Conservation (phyloP, 1,140 invertebrate genomes). For the Drosophila sproati region DNA sequence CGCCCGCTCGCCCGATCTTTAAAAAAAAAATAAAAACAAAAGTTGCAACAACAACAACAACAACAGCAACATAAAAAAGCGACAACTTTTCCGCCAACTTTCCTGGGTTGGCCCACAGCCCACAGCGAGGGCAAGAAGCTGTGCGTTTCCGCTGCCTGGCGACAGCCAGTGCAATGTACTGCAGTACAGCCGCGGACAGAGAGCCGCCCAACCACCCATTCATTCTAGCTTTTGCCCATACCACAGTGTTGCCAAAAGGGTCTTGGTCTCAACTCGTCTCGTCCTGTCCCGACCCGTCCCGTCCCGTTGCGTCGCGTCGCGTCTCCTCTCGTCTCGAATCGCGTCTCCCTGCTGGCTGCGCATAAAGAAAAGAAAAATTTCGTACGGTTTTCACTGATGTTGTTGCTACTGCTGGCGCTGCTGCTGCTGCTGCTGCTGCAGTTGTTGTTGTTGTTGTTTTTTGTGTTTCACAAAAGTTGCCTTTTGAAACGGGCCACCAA, state of each 20-base stretch:
- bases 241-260: constrained; percentile 57
- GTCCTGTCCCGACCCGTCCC: constrained; percentile 8
- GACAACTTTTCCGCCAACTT: constrained; percentile 76
- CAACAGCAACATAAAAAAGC: constrained; percentile 17
- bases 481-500: constrained; percentile 69
- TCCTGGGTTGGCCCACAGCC: constrained; percentile 62
- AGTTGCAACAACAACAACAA: constrained; percentile 29
- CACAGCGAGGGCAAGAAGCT: constrained; percentile 72
- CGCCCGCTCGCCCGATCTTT: constrained; percentile 52
- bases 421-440: constrained; percentile 9
- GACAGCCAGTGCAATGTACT: constrained; percentile 72
- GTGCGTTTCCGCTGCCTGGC: constrained; percentile 60
- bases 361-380: constrained; percentile 82
- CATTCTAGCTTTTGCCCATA: constrained; percentile 8
- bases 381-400: constrained; percentile 66
- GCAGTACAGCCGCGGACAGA: constrained; percentile 27
- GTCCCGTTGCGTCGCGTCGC: constrained; percentile 38
- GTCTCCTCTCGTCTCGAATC: constrained; percentile 5
- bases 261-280: constrained; percentile 42
- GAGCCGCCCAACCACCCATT: constrained; percentile 24
- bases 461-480: constrained; percentile 69
- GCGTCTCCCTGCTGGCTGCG: constrained; percentile 51
- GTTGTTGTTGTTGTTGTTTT: constrained; percentile 45
- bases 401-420: constrained; percentile 30
- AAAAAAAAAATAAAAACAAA: constrained; percentile 43